A percentile compares a stretch with the other conserved stretches of the same genome.
Conservation (phyloP, 1,140 invertebrate species). For the Drosophila kikkawai region DNA sequence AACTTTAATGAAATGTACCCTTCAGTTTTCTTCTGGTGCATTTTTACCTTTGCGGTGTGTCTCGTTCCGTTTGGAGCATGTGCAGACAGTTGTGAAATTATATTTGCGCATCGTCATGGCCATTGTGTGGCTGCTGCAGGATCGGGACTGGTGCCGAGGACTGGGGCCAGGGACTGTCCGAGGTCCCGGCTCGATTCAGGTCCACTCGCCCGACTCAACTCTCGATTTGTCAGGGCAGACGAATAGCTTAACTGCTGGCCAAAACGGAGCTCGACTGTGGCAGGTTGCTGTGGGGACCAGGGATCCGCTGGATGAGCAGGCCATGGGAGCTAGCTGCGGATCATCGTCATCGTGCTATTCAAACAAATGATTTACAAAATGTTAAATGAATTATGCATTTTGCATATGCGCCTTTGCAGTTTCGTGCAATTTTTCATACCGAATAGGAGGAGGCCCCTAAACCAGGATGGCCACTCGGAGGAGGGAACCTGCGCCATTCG, state of each 20-base stretch:
- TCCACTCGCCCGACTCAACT: constrained; percentile 34
- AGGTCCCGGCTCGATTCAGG: constrained; percentile 11
- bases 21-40: constrained; percentile 20
- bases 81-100: constrained; percentile 84
- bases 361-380: constrained; percentile 85
- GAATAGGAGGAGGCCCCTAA: constrained; percentile 29
- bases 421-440: constrained; percentile 77
- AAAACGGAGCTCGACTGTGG: constrained; percentile 23
- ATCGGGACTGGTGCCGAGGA: constrained; percentile 18
- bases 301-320: constrained; percentile 24
- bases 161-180: constrained; percentile 13
- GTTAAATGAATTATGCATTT: constrained; percentile 84
- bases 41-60: constrained; percentile 32
- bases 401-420: constrained; percentile 72
- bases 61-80: constrained; percentile 66
- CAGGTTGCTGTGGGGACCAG: constrained; percentile 43
- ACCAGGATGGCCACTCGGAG: constrained; percentile 14
- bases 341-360: constrained; percentile 83
- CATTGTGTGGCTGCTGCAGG: constrained; percentile 63
- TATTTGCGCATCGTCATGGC: constrained; percentile 80
- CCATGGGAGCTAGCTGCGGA: constrained; percentile 43
- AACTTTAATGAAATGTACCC: too few relatives aligned
- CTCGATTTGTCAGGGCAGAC: constrained; percentile 79
- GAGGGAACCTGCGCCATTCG: constrained; percentile 41
- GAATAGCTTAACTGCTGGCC: constrained; percentile 74